Base-by-base conservation (phyloP, 2,113 vertebrate genomes). In the Synchiropus splendidus region DNA sequence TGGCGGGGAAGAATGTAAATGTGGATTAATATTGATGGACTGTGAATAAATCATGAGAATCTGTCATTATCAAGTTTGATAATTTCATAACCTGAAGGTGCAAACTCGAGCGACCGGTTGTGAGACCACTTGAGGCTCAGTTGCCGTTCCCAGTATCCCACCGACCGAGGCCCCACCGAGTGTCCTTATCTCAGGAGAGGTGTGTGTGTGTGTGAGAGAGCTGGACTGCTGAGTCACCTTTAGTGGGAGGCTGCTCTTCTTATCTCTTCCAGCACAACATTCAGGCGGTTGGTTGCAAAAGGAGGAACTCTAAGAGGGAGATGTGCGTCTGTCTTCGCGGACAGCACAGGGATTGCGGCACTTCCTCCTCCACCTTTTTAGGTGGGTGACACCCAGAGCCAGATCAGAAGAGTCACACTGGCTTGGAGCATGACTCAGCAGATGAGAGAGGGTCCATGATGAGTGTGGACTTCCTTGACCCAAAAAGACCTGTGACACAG, bases 211-310 rank as follows among this genome's bases (percentile, higher is more conserved):
- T 58, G 64, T 53, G 21, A 27, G 21, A 27, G 21, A n/a, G 45
- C 58, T 72, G 67, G 75, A 78, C 65, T 78, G 83, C 84, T 85
- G 80, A 87, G 82, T 86, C 82, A 86, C 80, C 71, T 78, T 75
- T 64, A 57, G 49, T 46, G 62, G 79, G 72, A 81, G 70, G 67
- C 39, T 43, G 48, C 67, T 48, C 83, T 87, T 86, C 86, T 87
- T 84, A 82, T 54, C 58, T 45, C 10, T 75, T 27, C 53, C 67
- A 65, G 76, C 83, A 85, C 75, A 59, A 61, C 81, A 66, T 81
- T 81, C 61, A 64, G 72, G 71, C 78, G 75, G 83, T 84, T 83
- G 75, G 71, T 74, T 80, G 63, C 70, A 72, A 74, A 80, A 80
- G 70, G 58, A 81, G 79, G 69, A 76, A 81, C 77, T 77, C 41